Percentiles rank a stretch among this genome's conserved stretches.
Conservation (phyloP, 1,140 invertebrate genomes). For the Mercenaria mercenaria region DNA sequence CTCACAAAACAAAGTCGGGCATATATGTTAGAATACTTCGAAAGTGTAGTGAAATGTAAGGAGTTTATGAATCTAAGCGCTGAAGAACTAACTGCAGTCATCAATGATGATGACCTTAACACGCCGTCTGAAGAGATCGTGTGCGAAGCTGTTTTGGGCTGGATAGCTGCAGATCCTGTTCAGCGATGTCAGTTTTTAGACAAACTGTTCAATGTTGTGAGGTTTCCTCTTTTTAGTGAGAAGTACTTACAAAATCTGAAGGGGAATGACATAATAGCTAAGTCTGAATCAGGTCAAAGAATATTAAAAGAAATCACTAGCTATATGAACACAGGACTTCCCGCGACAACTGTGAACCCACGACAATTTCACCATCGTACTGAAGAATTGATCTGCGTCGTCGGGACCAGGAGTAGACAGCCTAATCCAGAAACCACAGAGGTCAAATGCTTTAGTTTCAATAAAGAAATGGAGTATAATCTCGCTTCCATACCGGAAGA, state of each 20-base stretch:
- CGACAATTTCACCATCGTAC: slow-evolving; percentile 37
- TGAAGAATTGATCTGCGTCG: slow-evolving; percentile 53
- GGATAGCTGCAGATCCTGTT: slow-evolving; percentile 97
- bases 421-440: slow-evolving; percentile 53
- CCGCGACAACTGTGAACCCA: neutral
- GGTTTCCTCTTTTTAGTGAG: slow-evolving; percentile 93
- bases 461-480: slow-evolving; percentile 21
- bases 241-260: slow-evolving; percentile 89
- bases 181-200: slow-evolving; percentile 94
- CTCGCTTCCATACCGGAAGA: slow-evolving; percentile 53
- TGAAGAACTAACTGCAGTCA: slow-evolving; percentile 96
- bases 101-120: slow-evolving; percentile 98
- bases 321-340: neutral
- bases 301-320: slow-evolving; percentile 88
- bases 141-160: slow-evolving; percentile 96
- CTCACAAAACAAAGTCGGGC: slow-evolving; percentile 90
- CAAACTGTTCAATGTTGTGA: slow-evolving; percentile 90
- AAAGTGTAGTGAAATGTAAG: slow-evolving; percentile 95
- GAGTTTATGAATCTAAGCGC: slow-evolving; percentile 98
- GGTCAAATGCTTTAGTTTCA: slow-evolving; percentile 63
- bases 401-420: slow-evolving; percentile 55
- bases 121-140: slow-evolving; percentile 97
- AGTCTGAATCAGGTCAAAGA: slow-evolving; percentile 89
- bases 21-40: slow-evolving; percentile 72
- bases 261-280: slow-evolving; percentile 89